These are phyloP conservation scores for Columba janthina DNA, from an alignment of 2,113 vertebrate genomes.

Conservation along the genomic window DNA sequence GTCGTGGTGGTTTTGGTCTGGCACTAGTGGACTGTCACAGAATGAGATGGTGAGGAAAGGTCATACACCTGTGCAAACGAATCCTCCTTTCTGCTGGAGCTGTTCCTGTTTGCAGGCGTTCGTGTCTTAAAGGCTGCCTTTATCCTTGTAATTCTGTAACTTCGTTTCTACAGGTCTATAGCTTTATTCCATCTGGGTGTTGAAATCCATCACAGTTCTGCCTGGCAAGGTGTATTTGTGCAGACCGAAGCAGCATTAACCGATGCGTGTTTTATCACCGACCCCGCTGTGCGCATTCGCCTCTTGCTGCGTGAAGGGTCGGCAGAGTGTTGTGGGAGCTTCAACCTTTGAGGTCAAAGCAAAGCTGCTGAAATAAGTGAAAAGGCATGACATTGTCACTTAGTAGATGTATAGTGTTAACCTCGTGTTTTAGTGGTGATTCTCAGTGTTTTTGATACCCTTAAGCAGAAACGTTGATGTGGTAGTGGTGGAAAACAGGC, in stretches of 20 bases:
- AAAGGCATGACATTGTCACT: background rate
- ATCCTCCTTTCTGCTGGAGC: background rate
- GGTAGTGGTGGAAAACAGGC: background rate
- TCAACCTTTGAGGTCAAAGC: background rate
- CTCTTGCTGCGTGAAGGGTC: background rate
- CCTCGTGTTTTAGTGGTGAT: background rate
- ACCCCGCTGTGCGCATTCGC: rapidly evolving
- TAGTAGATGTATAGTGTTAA: rapidly evolving
- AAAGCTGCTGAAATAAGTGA: background rate
- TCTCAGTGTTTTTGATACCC: background rate
- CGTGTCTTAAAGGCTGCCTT: background rate
- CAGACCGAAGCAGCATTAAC: background rate
- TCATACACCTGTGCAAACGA: background rate
- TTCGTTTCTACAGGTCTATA: background rate
- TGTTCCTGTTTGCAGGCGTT: background rate
- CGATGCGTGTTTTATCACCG: rapidly evolving
- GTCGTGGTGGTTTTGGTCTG: background rate
- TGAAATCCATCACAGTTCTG: background rate
- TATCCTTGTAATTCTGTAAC: background rate
- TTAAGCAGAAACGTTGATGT: background rate
- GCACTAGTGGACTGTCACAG: background rate
- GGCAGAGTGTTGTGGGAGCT: background rate
- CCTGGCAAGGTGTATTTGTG: background rate
- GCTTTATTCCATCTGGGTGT: background rate
- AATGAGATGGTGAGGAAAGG: background rate